Base-by-base conservation (phyloP, 2,113 vertebrate genomes). In the Amphiprion percula region DNA sequence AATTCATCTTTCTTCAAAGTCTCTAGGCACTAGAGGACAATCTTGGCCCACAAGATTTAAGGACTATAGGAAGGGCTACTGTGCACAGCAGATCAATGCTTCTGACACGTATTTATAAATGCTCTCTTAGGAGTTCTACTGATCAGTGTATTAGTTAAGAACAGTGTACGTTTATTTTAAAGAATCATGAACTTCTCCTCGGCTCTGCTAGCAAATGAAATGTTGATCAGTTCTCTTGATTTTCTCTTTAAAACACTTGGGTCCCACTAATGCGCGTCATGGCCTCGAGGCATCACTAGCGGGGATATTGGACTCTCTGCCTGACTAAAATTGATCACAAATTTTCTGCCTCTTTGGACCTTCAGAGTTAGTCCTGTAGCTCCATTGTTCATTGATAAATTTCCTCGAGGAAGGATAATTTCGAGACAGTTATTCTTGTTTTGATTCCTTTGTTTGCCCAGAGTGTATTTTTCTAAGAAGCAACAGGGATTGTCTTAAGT, bases 401-500 rank as follows among this genome's bases (percentile, higher is more conserved):
- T 21, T 82, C 54, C 62, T 73, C 5, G 26, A 68, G 58, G 44
- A 64, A 39, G 52, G 74, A 63, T 79, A 21, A 50, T 72, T 87
- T 89, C 80, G 80, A 68, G 26, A 73, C 82, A 87, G 84, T 90
- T 91, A 28, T 55, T 83, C 3, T 30, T 67, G 1, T 47, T 73
- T 65, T 81, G 14, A 46, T 56, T 60, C 58, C 50, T 52, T 56
- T 68, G 28, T 86, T 89, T 79, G 66, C 70, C 62, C 55, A 63
- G 23, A 77, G 85, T 76, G 70, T 83, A 75, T 80, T 83, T 86
- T 85, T 87, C 76, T 85, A 85, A 84, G 68, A 78, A 87, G 84
- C 83, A 82, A 68, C 91, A 88, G 92, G 90, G 88, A 84, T 68
- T 78, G 73, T 83, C 65, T 82, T 44, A 63, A 86, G 89, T 89